phyloP scores from a whole-genome alignment of 2,797 vertebrate genomes.

The Brachymystax lenok region DNA sequence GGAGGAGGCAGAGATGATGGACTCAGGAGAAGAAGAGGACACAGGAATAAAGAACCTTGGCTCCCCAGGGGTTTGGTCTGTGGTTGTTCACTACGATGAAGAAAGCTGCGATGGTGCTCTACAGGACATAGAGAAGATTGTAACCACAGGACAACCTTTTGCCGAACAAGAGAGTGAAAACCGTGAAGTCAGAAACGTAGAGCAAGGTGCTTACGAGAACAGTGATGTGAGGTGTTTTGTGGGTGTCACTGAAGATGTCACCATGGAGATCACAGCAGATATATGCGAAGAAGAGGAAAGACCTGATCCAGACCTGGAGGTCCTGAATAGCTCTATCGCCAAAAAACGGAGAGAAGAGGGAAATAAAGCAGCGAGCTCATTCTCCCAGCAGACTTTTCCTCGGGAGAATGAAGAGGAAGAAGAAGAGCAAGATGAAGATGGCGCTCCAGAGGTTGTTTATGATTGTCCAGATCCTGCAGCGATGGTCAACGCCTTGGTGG shows the following conservation, averaged over 20 bases:
- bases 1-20: conserved; percentile 12
- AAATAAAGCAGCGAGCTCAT: conserved; percentile 20
- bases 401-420: conserved; percentile 34
- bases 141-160: conserved; percentile 49
- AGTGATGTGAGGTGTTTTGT: conserved; percentile 54
- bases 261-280: conserved; percentile 32
- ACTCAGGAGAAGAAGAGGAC: conserved; percentile 37
- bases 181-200: conserved; percentile 53
- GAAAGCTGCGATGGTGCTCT: conserved; percentile 31
- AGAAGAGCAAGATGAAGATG: conserved; percentile 20
- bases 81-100: conserved; percentile 10
- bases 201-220: conserved; percentile 45
- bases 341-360: conserved; percentile 14
- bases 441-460: not conserved
- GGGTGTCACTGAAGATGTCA: conserved; percentile 38
- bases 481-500: conserved; percentile 34
- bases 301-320: conserved; percentile 34
- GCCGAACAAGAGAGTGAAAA: conserved; percentile 35
- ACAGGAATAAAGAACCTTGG: conserved; percentile 11
- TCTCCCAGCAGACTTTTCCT: not conserved
- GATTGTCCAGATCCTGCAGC: conserved; percentile 44
- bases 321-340: conserved; percentile 7
- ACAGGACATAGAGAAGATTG: conserved; percentile 44
- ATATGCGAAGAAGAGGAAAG: conserved; percentile 36
- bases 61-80: conserved; percentile 32